These are phyloP conservation scores for Suillia variegata DNA, from an alignment of 2,888 invertebrate species.

Conservation along the genomic window DNA sequence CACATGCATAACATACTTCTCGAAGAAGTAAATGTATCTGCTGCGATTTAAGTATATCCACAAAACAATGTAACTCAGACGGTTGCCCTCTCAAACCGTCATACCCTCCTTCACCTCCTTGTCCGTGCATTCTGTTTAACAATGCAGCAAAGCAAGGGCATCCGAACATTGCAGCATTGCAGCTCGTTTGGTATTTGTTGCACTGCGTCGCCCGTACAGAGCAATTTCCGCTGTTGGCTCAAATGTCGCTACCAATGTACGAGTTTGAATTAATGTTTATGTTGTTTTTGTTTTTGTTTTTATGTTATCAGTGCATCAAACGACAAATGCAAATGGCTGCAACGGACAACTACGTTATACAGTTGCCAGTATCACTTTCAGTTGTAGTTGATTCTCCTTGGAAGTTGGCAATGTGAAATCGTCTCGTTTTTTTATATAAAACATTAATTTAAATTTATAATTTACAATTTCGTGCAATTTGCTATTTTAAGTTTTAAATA, in stretches of 20 bases:
- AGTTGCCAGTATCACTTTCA: background rate
- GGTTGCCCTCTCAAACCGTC: background rate
- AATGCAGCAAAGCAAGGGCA: background rate
- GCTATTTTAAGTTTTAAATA: too few relatives aligned
- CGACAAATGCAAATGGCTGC: background rate
- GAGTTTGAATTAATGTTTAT: background rate
- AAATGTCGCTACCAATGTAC: background rate
- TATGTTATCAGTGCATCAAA: background rate
- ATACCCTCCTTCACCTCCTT: background rate
- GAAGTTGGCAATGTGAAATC: too few relatives aligned
- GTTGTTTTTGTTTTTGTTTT: background rate
- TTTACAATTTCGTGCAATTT: too few relatives aligned
- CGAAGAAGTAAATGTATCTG: conserved; percentile 2
- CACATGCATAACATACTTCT: too few relatives aligned
- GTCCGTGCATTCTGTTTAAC: background rate
- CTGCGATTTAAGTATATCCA: background rate
- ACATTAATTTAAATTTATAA: too few relatives aligned
- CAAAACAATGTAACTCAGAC: background rate
- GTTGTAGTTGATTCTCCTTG: too few relatives aligned
- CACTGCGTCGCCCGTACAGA: background rate
- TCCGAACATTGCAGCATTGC: background rate
- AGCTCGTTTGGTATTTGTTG: background rate
- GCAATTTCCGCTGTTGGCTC: background rate
- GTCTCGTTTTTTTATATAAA: too few relatives aligned
- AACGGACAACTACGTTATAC: background rate